Percentiles rank a stretch among this genome's conserved stretches.
These are phyloP conservation scores for Drosophila micromelanica DNA, from an alignment of 1,140 invertebrate species.

Conservation along the genomic window DNA sequence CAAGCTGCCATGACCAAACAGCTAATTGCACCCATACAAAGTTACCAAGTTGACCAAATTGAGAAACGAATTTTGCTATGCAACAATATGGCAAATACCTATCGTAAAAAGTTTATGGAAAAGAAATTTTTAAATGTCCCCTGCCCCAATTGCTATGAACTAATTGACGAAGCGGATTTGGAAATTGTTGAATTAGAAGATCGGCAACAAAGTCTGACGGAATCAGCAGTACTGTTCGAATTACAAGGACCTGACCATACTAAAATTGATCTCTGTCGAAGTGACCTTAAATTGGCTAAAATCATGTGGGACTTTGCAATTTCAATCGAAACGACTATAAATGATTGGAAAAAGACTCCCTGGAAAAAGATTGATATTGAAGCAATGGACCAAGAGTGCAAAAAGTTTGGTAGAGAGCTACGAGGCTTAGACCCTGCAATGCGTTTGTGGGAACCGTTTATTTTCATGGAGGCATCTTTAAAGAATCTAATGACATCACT, in stretches of 20 bases:
- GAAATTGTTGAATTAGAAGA: constrained; percentile 89
- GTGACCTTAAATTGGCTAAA: constrained; percentile 92
- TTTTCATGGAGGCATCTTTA: constrained; percentile 89
- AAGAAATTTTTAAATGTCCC: constrained; percentile 89
- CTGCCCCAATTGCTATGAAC: constrained; percentile 90
- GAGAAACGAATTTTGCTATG: constrained; percentile 89
- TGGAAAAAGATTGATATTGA: constrained; percentile 98
- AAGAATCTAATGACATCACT: constrained; percentile 95
- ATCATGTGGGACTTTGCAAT: constrained; percentile 95
- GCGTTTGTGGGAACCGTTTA: constrained; percentile 89
- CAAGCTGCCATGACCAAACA: constrained; percentile 92
- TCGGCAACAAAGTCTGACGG: constrained; percentile 88
- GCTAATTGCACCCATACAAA: constrained; percentile 91
- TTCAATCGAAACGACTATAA: constrained; percentile 91
- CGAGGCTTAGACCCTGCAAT: constrained; percentile 94
- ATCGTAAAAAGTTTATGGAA: constrained; percentile 90
- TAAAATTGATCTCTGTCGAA: constrained; percentile 89
- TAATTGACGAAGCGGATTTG: constrained; percentile 90
- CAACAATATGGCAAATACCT: constrained; percentile 91
- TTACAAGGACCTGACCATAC: constrained; percentile 92
- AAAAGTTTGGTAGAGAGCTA: constrained; percentile 94
- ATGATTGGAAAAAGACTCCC: constrained; percentile 95
- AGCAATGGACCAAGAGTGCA: constrained; percentile 96
- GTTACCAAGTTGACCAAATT: constrained; percentile 87
- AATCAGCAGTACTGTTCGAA: constrained; percentile 93